Conservation (phyloP, 2,113 vertebrate genomes). For the Oryzias woworae region DNA sequence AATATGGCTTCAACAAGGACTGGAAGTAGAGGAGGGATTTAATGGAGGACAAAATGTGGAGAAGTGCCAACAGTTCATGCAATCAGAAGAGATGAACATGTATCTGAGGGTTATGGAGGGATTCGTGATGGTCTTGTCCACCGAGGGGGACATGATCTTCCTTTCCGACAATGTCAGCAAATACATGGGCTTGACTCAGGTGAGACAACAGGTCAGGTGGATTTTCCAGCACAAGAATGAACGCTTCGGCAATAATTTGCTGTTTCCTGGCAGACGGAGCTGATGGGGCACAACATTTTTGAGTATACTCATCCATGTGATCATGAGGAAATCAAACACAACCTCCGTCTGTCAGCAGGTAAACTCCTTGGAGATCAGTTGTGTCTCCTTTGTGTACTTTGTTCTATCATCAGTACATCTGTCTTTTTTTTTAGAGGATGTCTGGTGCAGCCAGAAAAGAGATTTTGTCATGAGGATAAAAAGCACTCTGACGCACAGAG, state of each 20-base stretch:
- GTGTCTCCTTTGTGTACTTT: not conserved
- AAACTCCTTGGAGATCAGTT: constrained; percentile 3
- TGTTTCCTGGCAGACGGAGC: constrained; percentile 81
- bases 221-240: too few species aligned
- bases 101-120: constrained; percentile 90
- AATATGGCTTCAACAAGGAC: not conserved
- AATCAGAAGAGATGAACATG: constrained; percentile 45
- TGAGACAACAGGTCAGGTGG: constrained; percentile 44
- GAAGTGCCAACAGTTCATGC: constrained; percentile 63
- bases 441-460: constrained; percentile 78
- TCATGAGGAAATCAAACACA: constrained; percentile 91
- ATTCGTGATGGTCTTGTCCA: constrained; percentile 90
- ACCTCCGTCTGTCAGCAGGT: constrained; percentile 86
- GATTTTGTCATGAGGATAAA: constrained; percentile 97
- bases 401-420: not conserved
- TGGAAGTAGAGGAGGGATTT: constrained; percentile 2
- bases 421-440: constrained; percentile 75
- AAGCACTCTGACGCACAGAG: constrained; percentile 90
- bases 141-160: constrained; percentile 93
- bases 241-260: not conserved
- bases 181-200: constrained; percentile 93
- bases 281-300: constrained; percentile 95
- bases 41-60: constrained; percentile 69
- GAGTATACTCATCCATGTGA: constrained; percentile 96
- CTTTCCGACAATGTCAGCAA: constrained; percentile 93